These are phyloP conservation scores for Drosophila simulans DNA, from an alignment of 1,140 invertebrate genomes.

Conservation along the genomic window DNA sequence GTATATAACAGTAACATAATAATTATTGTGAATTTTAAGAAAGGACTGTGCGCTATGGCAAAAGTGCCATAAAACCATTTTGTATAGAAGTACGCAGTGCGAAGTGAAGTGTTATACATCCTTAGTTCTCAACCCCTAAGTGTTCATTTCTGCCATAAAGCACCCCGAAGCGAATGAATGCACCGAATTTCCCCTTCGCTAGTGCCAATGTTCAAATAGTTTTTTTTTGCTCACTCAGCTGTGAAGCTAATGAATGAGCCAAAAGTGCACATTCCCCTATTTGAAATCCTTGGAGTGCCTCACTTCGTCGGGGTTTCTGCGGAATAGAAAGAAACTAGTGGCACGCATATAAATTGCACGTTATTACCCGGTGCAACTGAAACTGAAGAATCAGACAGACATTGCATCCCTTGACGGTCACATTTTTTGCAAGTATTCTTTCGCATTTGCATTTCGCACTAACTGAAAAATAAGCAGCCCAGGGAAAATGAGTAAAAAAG, in stretches of 20 bases:
- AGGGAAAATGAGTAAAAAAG: conserved; percentile 48
- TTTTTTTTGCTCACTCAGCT: conserved; percentile 7
- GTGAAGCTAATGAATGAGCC: conserved; percentile 23
- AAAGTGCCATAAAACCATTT: too few species aligned
- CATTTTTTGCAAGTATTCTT: conserved; percentile 43
- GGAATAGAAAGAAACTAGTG: conserved; percentile 29
- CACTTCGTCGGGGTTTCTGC: neutral
- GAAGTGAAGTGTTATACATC: neutral
- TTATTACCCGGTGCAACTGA: conserved; percentile 65
- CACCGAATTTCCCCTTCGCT: neutral
- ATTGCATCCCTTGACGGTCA: conserved; percentile 63
- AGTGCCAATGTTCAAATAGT: neutral
- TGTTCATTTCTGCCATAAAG: neutral
- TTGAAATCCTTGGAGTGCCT: conserved; percentile 7
- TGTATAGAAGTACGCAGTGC: too few species aligned
- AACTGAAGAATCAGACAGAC: conserved; percentile 33
- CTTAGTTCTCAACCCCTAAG: neutral
- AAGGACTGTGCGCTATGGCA: too few species aligned
- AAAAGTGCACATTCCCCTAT: conserved; percentile 11
- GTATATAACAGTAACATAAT: too few species aligned
- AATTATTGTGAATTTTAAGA: too few species aligned
- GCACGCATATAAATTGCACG: conserved; percentile 74
- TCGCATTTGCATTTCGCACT: conserved; percentile 37
- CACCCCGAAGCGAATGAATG: conserved; percentile 1
- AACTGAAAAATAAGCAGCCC: conserved; percentile 39